Evolutionary conservation across 2,797 vertebrate genomes (phyloP).

Genomic region (Garrulus glandarius): DNA sequence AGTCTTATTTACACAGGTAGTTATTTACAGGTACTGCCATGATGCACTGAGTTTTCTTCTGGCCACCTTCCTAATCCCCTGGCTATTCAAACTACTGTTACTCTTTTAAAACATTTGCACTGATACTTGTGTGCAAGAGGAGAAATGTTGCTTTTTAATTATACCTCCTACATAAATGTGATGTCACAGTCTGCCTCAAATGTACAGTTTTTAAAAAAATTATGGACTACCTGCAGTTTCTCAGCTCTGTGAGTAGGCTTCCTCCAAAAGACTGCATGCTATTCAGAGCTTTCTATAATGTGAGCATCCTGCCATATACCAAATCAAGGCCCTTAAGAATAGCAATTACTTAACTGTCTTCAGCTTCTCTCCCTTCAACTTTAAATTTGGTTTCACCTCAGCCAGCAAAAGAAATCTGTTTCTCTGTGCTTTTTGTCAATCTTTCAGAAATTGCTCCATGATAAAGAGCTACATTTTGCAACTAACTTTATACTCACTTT

Average conservation of each 20-base stretch:
- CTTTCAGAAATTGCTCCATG: background rate
- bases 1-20: background rate
- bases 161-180: background rate
- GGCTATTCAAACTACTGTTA: background rate
- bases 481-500: background rate
- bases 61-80: background rate
- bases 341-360: background rate
- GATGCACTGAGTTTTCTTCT: background rate
- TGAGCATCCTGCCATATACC: background rate
- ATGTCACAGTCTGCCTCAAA: background rate
- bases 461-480: background rate
- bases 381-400: background rate
- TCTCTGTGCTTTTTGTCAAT: background rate
- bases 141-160: background rate
- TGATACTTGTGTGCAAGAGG: background rate
- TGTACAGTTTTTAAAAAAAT: background rate
- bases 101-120: background rate
- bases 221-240: background rate
- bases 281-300: background rate
- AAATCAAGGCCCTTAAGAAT: background rate
- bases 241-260: background rate
- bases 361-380: background rate
- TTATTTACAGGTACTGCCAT: background rate
- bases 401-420: background rate
- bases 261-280: background rate